Evolutionary conservation across 2,113 vertebrate species (phyloP), one percentile per base, ranked within the genome.

Genomic region (Podarcis raffonei): DNA sequence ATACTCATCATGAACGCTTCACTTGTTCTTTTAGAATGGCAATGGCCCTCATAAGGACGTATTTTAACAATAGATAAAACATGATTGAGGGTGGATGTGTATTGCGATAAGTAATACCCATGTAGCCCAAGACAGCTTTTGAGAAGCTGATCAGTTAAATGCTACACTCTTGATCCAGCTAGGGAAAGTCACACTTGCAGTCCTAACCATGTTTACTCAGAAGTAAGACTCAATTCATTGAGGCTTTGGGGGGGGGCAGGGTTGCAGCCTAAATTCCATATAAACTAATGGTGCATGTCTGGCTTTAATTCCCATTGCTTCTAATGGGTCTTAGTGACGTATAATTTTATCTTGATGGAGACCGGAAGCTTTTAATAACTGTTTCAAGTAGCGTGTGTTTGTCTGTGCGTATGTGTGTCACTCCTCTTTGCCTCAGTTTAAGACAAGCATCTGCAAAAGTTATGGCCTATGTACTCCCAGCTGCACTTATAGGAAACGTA

Each of bases 81-180:
- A 1, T 57, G 78, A 30, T 30, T 18, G 22, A 18, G 35, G 35
- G 6, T 22, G 18, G 5, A 6, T 37, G 20, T 74, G 88, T 32
- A 1, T 84, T 88, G 23, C 88, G 0, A 32, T 69, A 75, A 83
- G 30, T 25, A 37, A 1, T 0, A 0, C 69, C 66, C 25, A 11
- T 0, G 0, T 35, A 81, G 35, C 27, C 6, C 48, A 71, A 2
- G 35, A 9, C 6, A 37, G 25, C 37, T 6, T 57, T 59, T 84
- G 37, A 86, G 53, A 77, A 72, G 3, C 2, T 30, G 59, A 62
- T 62, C 16, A 62, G 9, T 53, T 53, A 53, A 53, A 53, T 53
- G 11, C 48, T 53, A 53, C 48, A 53, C 22, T 20, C 2, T 62
- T 35, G 42, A 48, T 48, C 22, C 48, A 75, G 48, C 37, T 23